These are phyloP conservation scores for Orussus abietinus DNA, from an alignment of 1,140 invertebrate genomes.

Conservation along the genomic window DNA sequence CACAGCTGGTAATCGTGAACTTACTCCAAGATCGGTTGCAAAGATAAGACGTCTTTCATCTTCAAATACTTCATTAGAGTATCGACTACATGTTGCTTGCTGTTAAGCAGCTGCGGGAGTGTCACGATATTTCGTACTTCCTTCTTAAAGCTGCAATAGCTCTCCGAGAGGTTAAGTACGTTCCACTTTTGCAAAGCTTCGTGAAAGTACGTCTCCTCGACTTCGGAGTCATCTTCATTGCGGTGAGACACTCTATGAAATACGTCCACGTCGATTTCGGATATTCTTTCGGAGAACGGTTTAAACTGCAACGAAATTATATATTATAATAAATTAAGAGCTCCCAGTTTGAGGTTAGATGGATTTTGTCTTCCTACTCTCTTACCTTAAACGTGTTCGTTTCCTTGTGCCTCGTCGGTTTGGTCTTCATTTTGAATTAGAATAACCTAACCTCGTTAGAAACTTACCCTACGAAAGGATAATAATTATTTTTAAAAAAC, in stretches of 20 bases:
- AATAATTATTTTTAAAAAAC: too few relatives aligned
- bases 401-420: conserved; percentile 72
- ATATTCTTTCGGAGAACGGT: conserved; percentile 78
- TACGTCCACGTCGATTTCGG: conserved; percentile 76
- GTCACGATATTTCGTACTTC: conserved; percentile 70
- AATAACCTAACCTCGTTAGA: not conserved
- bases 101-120: conserved; percentile 73
- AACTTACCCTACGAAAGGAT: not conserved
- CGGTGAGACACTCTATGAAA: conserved; percentile 72
- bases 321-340: conserved; percentile 16
- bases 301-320: conserved; percentile 66
- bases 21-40: conserved; percentile 82
- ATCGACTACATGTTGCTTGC: conserved; percentile 72
- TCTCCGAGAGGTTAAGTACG: conserved; percentile 77
- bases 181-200: conserved; percentile 84
- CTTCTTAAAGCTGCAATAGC: conserved; percentile 71
- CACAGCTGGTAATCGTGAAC: conserved; percentile 34
- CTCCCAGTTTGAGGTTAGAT: too few relatives aligned
- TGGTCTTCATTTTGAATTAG: conserved; percentile 65
- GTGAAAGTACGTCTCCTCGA: conserved; percentile 72
- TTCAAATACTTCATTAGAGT: conserved; percentile 69
- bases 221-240: conserved; percentile 63
- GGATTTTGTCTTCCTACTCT: too few relatives aligned
- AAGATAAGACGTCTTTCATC: conserved; percentile 64
- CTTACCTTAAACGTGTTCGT: conserved; percentile 77